Evolutionary conservation across 2,888 invertebrate species (phyloP).

Genomic region (Leptinotarsa tumamoca): DNA sequence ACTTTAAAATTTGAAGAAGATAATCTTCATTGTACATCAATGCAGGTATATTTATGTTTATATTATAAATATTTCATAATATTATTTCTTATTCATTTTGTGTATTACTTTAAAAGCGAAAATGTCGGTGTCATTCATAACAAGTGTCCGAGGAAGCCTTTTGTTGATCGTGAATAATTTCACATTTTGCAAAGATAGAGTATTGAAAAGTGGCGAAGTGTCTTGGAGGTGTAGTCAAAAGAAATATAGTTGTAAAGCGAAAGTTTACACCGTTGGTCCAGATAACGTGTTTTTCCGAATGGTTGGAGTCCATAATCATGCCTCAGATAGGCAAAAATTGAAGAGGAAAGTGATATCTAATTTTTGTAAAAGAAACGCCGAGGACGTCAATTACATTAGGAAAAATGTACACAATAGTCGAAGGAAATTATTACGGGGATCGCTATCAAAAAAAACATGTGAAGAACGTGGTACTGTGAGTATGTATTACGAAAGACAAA

Average conservation of each 20-base stretch:
- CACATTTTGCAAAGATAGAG: constrained; percentile 31
- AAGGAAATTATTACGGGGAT: not conserved
- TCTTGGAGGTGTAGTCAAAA: constrained; percentile 37
- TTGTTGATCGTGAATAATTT: constrained; percentile 24
- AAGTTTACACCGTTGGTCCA: constrained; percentile 23
- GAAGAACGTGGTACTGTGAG: too few species aligned
- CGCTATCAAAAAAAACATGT: too few species aligned
- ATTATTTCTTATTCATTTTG: too few species aligned
- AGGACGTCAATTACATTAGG: not conserved
- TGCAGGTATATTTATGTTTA: too few species aligned
- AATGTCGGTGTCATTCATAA: constrained; percentile 23
- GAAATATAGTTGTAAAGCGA: constrained; percentile 21
- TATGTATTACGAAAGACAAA: too few species aligned
- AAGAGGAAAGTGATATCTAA: constrained; percentile 18
- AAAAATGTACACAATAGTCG: not conserved
- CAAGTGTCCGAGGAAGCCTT: constrained; percentile 16
- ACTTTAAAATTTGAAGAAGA: too few species aligned
- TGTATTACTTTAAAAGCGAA: not conserved
- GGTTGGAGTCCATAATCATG: constrained; percentile 14
- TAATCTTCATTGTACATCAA: too few species aligned
- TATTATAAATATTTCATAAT: too few species aligned
- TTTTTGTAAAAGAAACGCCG: constrained; percentile 16
- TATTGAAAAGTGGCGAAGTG: constrained; percentile 30
- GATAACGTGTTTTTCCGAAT: constrained; percentile 18
- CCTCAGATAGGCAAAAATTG: not conserved